phyloP scores from a whole-genome alignment of 2,113 vertebrate genomes.

The Neoarius graeffei region DNA sequence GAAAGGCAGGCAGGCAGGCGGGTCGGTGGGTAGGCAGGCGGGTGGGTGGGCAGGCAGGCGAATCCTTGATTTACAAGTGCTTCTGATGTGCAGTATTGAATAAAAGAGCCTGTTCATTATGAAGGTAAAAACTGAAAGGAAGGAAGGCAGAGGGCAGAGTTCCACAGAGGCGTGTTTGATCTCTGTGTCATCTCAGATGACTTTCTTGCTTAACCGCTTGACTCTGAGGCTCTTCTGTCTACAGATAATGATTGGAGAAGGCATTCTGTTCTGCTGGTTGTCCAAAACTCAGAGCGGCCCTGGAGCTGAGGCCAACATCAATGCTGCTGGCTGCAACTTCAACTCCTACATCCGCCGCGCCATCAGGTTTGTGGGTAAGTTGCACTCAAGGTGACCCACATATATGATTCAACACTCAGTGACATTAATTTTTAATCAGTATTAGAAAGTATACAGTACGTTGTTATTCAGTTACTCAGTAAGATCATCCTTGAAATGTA shows the following conservation, averaged over 20 bases:
- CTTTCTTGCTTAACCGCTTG: conserved; percentile 24
- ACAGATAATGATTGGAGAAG: conserved; percentile 98
- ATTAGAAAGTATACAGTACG: not conserved
- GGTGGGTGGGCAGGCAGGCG: no score
- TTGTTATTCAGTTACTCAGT: not conserved
- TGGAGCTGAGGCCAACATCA: conserved; percentile 89
- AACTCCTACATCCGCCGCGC: conserved; percentile 96
- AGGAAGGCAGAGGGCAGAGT: conserved; percentile 16
- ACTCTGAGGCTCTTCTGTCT: conserved; percentile 42
- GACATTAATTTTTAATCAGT: not conserved
- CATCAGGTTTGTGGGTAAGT: conserved; percentile 91
- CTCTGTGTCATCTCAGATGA: not conserved
- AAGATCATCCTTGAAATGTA: not conserved
- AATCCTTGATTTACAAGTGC: not conserved
- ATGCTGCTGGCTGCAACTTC: conserved; percentile 97
- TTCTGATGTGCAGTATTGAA: not conserved
- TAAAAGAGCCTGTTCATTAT: not conserved
- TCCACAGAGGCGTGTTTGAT: conserved; percentile 33
- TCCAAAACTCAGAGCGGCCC: conserved; percentile 82
- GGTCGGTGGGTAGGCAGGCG: no score
- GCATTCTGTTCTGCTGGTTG: conserved; percentile 94
- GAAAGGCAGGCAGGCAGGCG: no score
- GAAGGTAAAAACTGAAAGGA: not conserved
- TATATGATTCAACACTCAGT: not conserved
- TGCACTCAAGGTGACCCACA: not conserved